Base-by-base conservation (phyloP, 2,888 invertebrate species). In the Notodonta dromedarius region DNA sequence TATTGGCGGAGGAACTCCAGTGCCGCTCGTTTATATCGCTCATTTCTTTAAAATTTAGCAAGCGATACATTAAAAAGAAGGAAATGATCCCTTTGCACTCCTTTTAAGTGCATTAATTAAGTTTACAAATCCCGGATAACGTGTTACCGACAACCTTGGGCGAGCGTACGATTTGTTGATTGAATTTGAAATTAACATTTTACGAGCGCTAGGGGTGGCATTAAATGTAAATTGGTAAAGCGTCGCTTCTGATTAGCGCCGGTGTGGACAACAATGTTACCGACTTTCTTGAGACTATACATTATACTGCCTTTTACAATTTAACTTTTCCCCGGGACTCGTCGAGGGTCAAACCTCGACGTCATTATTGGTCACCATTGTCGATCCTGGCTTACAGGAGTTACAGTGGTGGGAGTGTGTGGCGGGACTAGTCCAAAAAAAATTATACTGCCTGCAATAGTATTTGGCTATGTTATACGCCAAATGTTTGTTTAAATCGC, bases 121-220 rank as follows among this genome's bases (percentile, higher is more conserved):
- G n/a, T 46, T 46, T 46, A 5, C 46, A 46, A n/a, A 46, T 46
- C 46, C 46, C 46, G n/a, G 42, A 5, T n/a, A 46, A 46, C n/a
- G n/a, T 5, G 46, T 11, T 35, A 42, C 8, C 24, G 35, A 12
- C 63, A 72, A 46, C 73, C 69, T 54, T 54, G 24, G 7, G 5
- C 32, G 5, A 52, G 14, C 39, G 39, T 62, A 57, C 50, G 44
- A 62, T 61, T 66, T 57, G 62, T 66, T 65, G 74, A 72, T 73
- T 72, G 71, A 72, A 72, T 73, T 72, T 61, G 56, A 61, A 67
- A 70, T 73, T 65, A 67, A 62, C 63, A 74, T 72, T 72, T 72
- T 65, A 62, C 58, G 63, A 44, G 56, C 70, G 59, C 65, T 57
- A 42, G 61, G 63, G 70, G 63, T 58, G 63, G 61, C 52, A 62